Evolutionary conservation across 2,888 invertebrate species (phyloP).

Genomic region (Stictocephala bisonia): DNA sequence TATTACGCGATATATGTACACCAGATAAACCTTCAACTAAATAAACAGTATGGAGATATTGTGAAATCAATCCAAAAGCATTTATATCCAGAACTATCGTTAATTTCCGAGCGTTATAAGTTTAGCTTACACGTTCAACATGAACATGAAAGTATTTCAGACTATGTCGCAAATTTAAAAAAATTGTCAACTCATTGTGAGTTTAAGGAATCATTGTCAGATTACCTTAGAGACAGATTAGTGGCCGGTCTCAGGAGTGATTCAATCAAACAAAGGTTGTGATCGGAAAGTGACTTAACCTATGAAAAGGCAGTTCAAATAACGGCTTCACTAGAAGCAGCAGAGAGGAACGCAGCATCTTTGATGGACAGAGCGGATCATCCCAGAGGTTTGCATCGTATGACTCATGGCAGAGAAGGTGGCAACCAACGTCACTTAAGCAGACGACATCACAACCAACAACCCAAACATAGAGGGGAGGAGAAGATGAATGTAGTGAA

Average conservation of each 20-base stretch:
- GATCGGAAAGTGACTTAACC: slow-evolving; percentile 21
- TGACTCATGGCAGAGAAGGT: not conserved
- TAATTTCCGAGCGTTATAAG: slow-evolving; percentile 32
- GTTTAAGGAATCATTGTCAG: too few relatives aligned
- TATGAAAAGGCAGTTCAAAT: slow-evolving; percentile 38
- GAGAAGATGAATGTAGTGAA: too few relatives aligned
- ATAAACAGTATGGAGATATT: not conserved
- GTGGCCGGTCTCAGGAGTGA: slow-evolving; percentile 21
- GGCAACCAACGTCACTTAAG: too few relatives aligned
- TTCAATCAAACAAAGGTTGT: slow-evolving; percentile 16
- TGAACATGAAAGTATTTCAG: slow-evolving; percentile 16
- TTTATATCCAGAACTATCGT: slow-evolving; percentile 27
- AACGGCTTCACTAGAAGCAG: slow-evolving; percentile 10
- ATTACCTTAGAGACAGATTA: slow-evolving; percentile 21
- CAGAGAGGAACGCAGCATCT: slow-evolving; percentile 10
- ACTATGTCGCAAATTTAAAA: slow-evolving; percentile 12
- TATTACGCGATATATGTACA: slow-evolving; percentile 18
- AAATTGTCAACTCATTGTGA: slow-evolving; percentile 14
- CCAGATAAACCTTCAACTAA: slow-evolving; percentile 25
- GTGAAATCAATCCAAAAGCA: slow-evolving; percentile 24
- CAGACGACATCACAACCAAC: too few relatives aligned
- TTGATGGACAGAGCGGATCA: too few relatives aligned
- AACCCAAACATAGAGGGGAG: too few relatives aligned
- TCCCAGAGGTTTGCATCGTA: not conserved
- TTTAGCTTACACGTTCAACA: slow-evolving; percentile 6